These are phyloP conservation scores for Jordanella pulchra DNA, from an alignment of 2,797 vertebrate species.

Conservation along the genomic window DNA sequence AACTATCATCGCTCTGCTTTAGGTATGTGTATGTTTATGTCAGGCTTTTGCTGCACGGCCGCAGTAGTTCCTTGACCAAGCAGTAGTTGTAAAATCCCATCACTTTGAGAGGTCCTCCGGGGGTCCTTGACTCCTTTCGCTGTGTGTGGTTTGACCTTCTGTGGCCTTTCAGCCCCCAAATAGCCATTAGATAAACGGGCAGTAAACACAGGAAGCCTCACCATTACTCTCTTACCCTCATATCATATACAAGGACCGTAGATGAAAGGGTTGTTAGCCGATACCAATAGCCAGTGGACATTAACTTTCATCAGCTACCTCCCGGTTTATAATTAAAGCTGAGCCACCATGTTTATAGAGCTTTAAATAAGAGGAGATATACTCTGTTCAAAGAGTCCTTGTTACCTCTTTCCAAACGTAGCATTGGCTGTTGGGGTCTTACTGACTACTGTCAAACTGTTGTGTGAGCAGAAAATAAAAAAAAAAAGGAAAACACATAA, in stretches of 20 bases:
- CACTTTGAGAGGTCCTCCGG: conserved; percentile 75
- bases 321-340: conserved; percentile 68
- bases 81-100: conserved; percentile 77
- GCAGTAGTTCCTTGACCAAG: conserved; percentile 68
- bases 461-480: not conserved
- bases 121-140: conserved; percentile 72
- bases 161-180: conserved; percentile 63
- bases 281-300: conserved; percentile 73
- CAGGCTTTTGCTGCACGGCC: conserved; percentile 48
- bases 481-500: not conserved
- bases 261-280: conserved; percentile 75
- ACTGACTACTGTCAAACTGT: not conserved
- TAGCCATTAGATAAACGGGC: conserved; percentile 81
- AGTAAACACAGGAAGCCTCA: conserved; percentile 75
- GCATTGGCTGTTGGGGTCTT: not conserved
- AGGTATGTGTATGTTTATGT: conserved; percentile 54
- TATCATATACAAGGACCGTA: conserved; percentile 71
- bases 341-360: conserved; percentile 52
- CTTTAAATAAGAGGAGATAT: conserved; percentile 45
- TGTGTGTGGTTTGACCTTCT: conserved; percentile 81
- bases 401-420: conserved; percentile 13
- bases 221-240: conserved; percentile 66
- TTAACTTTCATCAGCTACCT: conserved; percentile 55
- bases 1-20: conserved; percentile 75
- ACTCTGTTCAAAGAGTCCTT: not conserved